Base-by-base conservation (phyloP, 2,113 vertebrate species). In the Trachemys scripta region DNA sequence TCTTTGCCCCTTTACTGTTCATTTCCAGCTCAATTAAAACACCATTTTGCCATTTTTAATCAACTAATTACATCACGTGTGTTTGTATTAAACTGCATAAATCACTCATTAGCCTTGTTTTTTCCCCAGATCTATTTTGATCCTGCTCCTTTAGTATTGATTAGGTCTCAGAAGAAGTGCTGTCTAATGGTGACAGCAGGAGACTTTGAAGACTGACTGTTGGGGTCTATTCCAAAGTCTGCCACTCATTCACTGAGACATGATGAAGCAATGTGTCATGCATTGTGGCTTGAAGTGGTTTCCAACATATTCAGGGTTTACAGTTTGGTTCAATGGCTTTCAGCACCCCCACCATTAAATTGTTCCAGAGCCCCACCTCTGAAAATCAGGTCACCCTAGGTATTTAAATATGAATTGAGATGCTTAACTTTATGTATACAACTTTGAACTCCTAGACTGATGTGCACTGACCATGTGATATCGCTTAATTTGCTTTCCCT, bases 21-120 rank as follows among this genome's bases (percentile, higher is more conserved):
- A 29, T n/a, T 93, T 50, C 78, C 69, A 45, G 10, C 31, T n/a
- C 80, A 42, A 82, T 82, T 56, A 69, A 91, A 93, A 84, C 11
- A 35, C 75, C 0, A 31, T 65, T 92, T 57, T 1, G 2, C 54
- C 42, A 76, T 56, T 45, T 31, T 25, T 8, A 0, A 25, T 84
- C 53, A 16, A 83, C 86, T 22, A n/a, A n/a, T 93, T 84, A 87
- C 2, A 8, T 83, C 59, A 49, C 5, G 10, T 56, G 19, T 22
- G 57, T 78, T 45, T 31, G 7, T 78, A n/a, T 69, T 57, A 47
- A 84, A 91, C 47, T 56, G 3, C 47, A 69, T 56, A 75, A 57
- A 53, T 83, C 19, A 8, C n/a, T 19, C 80, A 1, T 86, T 76
- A 56, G 24, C 47, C 79, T 94, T 27, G 4, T 29, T 8, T 82